phyloP scores from a whole-genome alignment of 2,888 invertebrate genomes.

The Heliconius sara region DNA sequence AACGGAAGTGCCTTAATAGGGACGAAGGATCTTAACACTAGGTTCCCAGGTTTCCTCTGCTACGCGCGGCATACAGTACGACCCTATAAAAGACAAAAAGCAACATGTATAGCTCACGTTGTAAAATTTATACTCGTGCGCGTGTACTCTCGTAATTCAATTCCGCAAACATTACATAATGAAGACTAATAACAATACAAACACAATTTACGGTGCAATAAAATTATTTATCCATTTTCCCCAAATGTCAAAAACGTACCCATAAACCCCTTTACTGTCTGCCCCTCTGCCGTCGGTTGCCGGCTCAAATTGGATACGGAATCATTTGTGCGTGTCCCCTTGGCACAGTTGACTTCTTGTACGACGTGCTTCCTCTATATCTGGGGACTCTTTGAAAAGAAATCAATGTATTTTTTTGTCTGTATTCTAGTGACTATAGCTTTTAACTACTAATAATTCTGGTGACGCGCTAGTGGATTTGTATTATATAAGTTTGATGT shows the following conservation, averaged over 20 bases:
- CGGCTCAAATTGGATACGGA: constrained; percentile 41
- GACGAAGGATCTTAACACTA: too few species aligned
- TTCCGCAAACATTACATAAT: neutral
- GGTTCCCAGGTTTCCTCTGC: too few species aligned
- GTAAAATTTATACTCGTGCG: neutral
- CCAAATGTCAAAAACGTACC: constrained; percentile 28
- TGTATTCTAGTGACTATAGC: constrained; percentile 9
- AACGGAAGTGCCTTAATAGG: too few species aligned
- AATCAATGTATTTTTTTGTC: neutral
- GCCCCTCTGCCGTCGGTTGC: constrained; percentile 29
- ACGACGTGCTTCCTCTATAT: constrained; percentile 27
- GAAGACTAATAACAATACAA: constrained; percentile 18
- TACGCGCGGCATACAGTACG: too few species aligned
- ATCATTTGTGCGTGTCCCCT: constrained; percentile 40
- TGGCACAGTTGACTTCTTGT: constrained; percentile 33
- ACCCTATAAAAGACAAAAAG: too few species aligned
- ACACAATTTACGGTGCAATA: constrained; percentile 5
- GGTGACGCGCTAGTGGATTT: neutral
- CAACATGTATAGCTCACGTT: neutral
- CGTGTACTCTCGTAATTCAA: constrained; percentile 1
- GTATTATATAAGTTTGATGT: neutral
- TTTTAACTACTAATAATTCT: constrained; percentile 12
- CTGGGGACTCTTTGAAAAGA: constrained; percentile 20
- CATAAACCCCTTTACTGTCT: constrained; percentile 26
- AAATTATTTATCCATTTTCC: constrained; percentile 21